These are phyloP conservation scores for Acanthosoma haemorrhoidale DNA, from an alignment of 2,888 invertebrate species.

Conservation along the genomic window DNA sequence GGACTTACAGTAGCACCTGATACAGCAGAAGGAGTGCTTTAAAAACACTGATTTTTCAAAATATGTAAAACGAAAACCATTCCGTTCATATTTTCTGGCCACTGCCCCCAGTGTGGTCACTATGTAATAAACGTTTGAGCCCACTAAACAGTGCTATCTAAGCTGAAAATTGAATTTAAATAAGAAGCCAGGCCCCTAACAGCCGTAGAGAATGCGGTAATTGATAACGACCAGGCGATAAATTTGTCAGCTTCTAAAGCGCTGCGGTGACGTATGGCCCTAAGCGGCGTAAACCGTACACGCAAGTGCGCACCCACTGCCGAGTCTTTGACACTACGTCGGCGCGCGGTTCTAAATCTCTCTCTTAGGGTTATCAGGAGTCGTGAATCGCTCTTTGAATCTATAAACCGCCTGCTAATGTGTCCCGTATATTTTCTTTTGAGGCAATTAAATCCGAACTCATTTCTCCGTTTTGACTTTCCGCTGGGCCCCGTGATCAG, in stretches of 20 bases:
- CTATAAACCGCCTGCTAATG: not conserved
- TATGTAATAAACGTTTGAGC: too few relatives aligned
- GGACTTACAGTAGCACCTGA: too few relatives aligned
- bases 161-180: not conserved
- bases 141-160: too few relatives aligned
- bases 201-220: not conserved
- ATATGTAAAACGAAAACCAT: too few relatives aligned
- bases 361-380: not conserved
- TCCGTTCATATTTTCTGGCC: too few relatives aligned
- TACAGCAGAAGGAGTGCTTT: too few relatives aligned
- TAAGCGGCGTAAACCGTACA: not conserved
- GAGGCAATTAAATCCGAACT: too few relatives aligned
- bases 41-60: too few relatives aligned
- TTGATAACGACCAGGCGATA: not conserved
- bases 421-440: not conserved
- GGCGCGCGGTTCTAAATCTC: not conserved
- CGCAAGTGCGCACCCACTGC: constrained; percentile 10
- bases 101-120: too few relatives aligned
- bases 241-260: not conserved
- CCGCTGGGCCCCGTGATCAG: not conserved
- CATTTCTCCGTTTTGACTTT: too few relatives aligned
- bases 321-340: not conserved
- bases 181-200: not conserved
- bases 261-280: not conserved
- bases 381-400: not conserved